Evolutionary conservation across 2,888 invertebrate species (phyloP).

Genomic region (Leucophora obtusa): DNA sequence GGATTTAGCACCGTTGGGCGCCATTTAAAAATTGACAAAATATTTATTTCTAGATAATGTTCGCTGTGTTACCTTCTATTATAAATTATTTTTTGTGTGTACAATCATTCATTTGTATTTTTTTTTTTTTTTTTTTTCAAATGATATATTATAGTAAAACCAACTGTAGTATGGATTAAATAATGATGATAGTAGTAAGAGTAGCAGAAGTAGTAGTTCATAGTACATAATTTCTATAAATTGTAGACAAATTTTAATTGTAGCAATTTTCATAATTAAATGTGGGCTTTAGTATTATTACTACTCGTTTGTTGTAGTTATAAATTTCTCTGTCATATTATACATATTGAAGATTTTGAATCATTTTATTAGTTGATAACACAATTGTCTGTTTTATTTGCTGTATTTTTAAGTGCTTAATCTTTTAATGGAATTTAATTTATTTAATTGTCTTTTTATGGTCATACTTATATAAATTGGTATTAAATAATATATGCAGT

Average conservation of each 20-base stretch:
- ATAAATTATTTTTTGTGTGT: neutral
- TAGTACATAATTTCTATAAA: neutral
- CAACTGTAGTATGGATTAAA: neutral
- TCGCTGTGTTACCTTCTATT: neutral
- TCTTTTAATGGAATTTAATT: slow-evolving; percentile 61
- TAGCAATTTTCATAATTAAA: slow-evolving; percentile 59
- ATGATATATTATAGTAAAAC: neutral
- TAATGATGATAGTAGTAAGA: neutral
- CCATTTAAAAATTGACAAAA: too few species aligned
- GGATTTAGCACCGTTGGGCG: too few species aligned
- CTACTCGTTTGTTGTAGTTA: neutral
- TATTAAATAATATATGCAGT: neutral
- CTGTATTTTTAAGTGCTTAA: slow-evolving; percentile 49
- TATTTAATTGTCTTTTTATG: slow-evolving; percentile 55
- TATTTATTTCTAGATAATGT: neutral
- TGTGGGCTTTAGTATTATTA: slow-evolving; percentile 33
- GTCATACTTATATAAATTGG: neutral
- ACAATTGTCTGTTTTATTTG: neutral
- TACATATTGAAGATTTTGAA: slow-evolving; percentile 40
- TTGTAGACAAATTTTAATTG: slow-evolving; percentile 53
- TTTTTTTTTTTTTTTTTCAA: neutral
- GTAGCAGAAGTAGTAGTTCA: neutral
- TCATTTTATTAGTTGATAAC: slow-evolving; percentile 38
- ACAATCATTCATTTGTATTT: slow-evolving; percentile 6
- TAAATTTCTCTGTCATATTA: neutral